Evolutionary conservation across 1,140 invertebrate species (phyloP).

Genomic region (Prorops nasuta): DNA sequence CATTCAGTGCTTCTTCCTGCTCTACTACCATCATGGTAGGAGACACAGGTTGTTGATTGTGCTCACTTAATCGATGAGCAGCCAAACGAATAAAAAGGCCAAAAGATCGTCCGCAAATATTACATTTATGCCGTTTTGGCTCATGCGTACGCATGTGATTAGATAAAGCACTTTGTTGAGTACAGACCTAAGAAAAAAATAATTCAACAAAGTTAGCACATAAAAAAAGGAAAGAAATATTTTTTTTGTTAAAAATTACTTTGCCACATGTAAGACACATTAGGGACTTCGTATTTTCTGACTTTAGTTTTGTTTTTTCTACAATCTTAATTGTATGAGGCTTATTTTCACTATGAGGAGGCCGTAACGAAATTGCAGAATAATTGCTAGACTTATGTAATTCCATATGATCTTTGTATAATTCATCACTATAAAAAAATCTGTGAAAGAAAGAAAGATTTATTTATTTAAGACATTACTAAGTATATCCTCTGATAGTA

Average conservation of each 20-base stretch:
- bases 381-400: slow-evolving; percentile 28
- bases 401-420: slow-evolving; percentile 34
- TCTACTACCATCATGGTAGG: slow-evolving; percentile 35
- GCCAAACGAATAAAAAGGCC: slow-evolving; percentile 41
- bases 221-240: neutral
- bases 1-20: slow-evolving; percentile 44
- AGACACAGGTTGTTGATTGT: slow-evolving; percentile 31
- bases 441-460: slow-evolving; percentile 15
- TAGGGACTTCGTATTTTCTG: slow-evolving; percentile 33
- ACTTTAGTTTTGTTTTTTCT: slow-evolving; percentile 17
- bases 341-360: slow-evolving; percentile 1
- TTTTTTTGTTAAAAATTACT: slow-evolving; percentile 18
- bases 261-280: slow-evolving; percentile 45
- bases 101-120: slow-evolving; percentile 44
- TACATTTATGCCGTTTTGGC: slow-evolving; percentile 44
- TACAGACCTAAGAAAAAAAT: slow-evolving; percentile 32
- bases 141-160: slow-evolving; percentile 50
- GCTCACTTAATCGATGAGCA: slow-evolving; percentile 39
- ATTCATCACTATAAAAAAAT: slow-evolving; percentile 37
- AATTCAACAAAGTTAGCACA: neutral
- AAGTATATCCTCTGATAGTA: neutral
- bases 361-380: neutral
- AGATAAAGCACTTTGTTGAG: slow-evolving; percentile 46
- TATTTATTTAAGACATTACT: slow-evolving; percentile 3
- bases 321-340: slow-evolving; percentile 1